Evolutionary conservation across 1,140 invertebrate species (phyloP), one percentile per base, ranked within the genome.

Genomic region (Orchesella cincta): DNA sequence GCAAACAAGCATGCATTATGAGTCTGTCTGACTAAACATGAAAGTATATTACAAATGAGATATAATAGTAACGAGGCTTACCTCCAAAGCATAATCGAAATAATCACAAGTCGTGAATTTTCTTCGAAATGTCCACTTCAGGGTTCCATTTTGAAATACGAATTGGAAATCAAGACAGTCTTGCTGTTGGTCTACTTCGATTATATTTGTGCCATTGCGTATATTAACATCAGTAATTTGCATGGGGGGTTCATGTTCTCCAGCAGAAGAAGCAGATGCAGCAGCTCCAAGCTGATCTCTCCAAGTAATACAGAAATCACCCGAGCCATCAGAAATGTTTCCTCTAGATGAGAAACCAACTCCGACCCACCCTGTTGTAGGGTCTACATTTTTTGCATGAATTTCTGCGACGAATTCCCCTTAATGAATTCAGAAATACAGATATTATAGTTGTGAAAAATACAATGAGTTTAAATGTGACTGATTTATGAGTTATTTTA

Each of bases 71-170:
- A 23, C 20, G n/a, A 67, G 2, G 31, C 16, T 87, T 86, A 93
- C 93, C 86, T 96, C 92, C 75, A 99, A 92, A 0, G 93, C 85
- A 82, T 98, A 95, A 86, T 98, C 96, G 26, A 92, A 85, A 16
- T 89, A 85, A 85, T 98, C 96, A 83, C 97, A 98, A 5, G 96
- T 98, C 80, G 96, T 93, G 83, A 98, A 97, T 83, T 91, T 90
- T 75, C 95, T 88, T 1, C 89, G 87, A 83, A 95, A 97, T 0
- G 90, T 89, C 83, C 96, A 89, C 81, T 89, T 91, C 23, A 89
- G 87, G 2, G 88, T 83, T 77, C 88, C 86, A 78, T 88, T 86
- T 79, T 83, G 84, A 79, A 85, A 87, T 80, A 83, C 5, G 72
- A 90, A 88, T 46, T 88, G 86, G 82, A 93, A 93, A 31, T 89